phyloP scores from a whole-genome alignment of 2,888 invertebrate genomes.

The Dryobotodes eremita region DNA sequence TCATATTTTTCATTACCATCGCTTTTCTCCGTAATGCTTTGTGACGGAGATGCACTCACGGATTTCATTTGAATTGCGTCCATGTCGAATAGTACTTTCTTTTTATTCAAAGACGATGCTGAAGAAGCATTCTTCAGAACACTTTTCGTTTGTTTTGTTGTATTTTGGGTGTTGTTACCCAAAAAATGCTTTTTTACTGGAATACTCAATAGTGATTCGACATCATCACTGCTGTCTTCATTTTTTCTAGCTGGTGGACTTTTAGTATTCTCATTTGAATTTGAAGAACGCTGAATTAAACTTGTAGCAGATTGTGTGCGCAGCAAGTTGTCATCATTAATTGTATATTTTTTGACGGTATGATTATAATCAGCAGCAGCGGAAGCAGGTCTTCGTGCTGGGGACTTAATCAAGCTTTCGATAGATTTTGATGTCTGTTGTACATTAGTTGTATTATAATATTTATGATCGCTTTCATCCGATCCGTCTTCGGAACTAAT shows the following conservation, averaged over 20 bases:
- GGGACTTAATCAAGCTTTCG: conserved; percentile 83
- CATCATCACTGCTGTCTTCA: conserved; percentile 76
- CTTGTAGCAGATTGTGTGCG: conserved; percentile 79
- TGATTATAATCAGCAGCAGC: conserved; percentile 74
- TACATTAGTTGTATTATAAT: conserved; percentile 68
- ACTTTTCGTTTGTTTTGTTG: conserved; percentile 86
- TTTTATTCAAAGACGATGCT: conserved; percentile 90
- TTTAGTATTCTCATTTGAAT: conserved; percentile 49
- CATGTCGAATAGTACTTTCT: conserved; percentile 92
- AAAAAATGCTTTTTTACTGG: conserved; percentile 74
- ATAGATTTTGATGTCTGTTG: conserved; percentile 78
- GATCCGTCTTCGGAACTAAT: conserved; percentile 71
- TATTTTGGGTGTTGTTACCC: conserved; percentile 74
- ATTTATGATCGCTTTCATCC: conserved; percentile 73
- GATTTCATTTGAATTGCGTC: conserved; percentile 90
- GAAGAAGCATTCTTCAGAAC: conserved; percentile 91
- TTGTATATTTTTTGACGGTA: conserved; percentile 70
- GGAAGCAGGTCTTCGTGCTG: conserved; percentile 81
- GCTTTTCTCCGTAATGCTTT: conserved; percentile 86
- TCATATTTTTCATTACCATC: conserved; percentile 83
- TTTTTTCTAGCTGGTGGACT: conserved; percentile 54
- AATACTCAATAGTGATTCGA: conserved; percentile 74
- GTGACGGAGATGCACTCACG: conserved; percentile 89
- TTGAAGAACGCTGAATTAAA: conserved; percentile 65
- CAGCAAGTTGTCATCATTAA: conserved; percentile 69